Evolutionary conservation across 2,113 vertebrate species (phyloP), one percentile per base, ranked within the genome.

Genomic region (Callopanchax toddi): DNA sequence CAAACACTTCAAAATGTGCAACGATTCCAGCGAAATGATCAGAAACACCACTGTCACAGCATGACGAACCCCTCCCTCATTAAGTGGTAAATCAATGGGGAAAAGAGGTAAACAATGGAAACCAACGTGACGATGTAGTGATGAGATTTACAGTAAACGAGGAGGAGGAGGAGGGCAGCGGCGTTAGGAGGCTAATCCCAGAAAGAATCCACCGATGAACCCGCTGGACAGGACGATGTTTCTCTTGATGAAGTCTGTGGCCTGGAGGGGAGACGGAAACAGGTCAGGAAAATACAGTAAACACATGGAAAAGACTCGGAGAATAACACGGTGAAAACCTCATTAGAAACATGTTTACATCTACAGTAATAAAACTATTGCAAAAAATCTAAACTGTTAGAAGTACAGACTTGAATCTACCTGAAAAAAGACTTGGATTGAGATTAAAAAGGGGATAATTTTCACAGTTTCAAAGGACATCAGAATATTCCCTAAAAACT

Each of bases 181-280:
- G 23, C 46, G 70, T 78, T 94, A 99, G 0, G 97, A 99, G 0
- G 96, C 97, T 86, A 99, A 84, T 50, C 97, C 97, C 71, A 99
- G 82, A 76, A 99, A 93, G 91, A 99, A 99, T 55, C 97, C 97
- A 60, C 97, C 97, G 44, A 97, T 91, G 67, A 99, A 99, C 11
- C 97, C 97, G 48, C 97, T 94, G 83, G 97, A 97, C 74, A 98
- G 83, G 74, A 98, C 95, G 5, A 99, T 96, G 90, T 99, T 99
- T 89, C 96, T 94, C 80, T 99, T 99, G 77, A 99, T 90, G 83
- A 99, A 99, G 79, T 98, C 96, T 88, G 95, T 94, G 48, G 96
- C 95, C 97, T 99, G 86, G 46, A n/a, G 39, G 26, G 18, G 61
- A 6, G 20, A 55, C n/a, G 29, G 29, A 32, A 32, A 32, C 6